Conservation (phyloP, 2,888 invertebrate genomes). For the Ophion obscuratus region DNA sequence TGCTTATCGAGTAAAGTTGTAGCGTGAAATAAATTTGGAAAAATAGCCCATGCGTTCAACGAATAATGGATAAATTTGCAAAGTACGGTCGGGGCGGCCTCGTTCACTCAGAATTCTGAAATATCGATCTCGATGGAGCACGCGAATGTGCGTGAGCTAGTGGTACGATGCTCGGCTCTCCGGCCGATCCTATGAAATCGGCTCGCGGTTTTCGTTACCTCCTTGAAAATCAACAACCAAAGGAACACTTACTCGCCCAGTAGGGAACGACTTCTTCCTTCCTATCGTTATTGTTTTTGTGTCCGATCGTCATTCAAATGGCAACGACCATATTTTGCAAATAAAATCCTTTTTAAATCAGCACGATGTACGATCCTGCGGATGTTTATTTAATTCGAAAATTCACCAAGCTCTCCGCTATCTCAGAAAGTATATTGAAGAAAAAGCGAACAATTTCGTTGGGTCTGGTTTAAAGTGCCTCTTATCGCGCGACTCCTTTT, state of each 20-base stretch:
- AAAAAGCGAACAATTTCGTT: slow-evolving; percentile 29
- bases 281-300: neutral
- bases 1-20: slow-evolving; percentile 33
- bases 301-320: slow-evolving; percentile 18
- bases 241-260: neutral
- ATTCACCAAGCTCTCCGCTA: too few species aligned
- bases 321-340: slow-evolving; percentile 32
- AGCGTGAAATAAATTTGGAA: slow-evolving; percentile 16
- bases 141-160: neutral
- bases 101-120: slow-evolving; percentile 9
- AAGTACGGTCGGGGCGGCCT: slow-evolving; percentile 32
- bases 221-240: slow-evolving; percentile 41
- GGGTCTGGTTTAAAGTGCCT: slow-evolving; percentile 58
- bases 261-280: too few species aligned
- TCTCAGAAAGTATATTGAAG: neutral
- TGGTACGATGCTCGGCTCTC: too few species aligned
- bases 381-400: neutral
- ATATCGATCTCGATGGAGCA: slow-evolving; percentile 41
- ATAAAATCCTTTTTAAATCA: neutral
- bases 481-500: slow-evolving; percentile 39
- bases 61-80: slow-evolving; percentile 35
- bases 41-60: neutral
- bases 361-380: neutral
- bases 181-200: slow-evolving; percentile 14
- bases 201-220: slow-evolving; percentile 11